These are phyloP conservation scores for Lochmaea capreae DNA, from an alignment of 2,888 invertebrate species.

Conservation along the genomic window DNA sequence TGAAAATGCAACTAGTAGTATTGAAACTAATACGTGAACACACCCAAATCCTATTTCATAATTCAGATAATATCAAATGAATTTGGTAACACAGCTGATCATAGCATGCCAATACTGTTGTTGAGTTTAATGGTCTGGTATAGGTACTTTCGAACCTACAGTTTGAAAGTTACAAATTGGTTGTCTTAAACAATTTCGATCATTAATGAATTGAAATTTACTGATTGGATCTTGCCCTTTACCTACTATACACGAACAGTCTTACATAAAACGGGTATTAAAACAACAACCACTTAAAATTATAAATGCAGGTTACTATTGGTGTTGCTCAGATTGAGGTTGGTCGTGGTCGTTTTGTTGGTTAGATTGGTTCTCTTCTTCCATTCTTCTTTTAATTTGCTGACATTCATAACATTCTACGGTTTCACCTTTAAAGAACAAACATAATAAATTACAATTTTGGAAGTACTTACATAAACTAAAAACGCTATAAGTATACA, in stretches of 20 bases:
- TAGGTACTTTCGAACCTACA: no score
- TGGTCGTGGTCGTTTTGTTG: not conserved
- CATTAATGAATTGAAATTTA: no score
- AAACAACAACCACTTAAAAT: constrained; percentile 1
- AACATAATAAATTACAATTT: not conserved
- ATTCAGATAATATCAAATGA: not conserved
- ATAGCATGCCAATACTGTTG: no score
- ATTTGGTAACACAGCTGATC: no score
- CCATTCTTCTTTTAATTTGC: constrained; percentile 1
- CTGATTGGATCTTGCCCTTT: not conserved
- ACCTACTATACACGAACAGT: not conserved
- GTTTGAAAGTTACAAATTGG: no score
- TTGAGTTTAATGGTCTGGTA: no score
- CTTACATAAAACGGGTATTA: not conserved
- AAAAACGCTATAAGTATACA: no score
- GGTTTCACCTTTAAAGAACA: constrained; percentile 31
- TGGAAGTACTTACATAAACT: no score
- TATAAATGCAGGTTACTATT: not conserved
- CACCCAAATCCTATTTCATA: not conserved
- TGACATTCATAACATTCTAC: constrained; percentile 38
- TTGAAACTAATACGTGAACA: no score
- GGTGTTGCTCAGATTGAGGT: not conserved
- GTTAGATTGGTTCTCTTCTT: not conserved
- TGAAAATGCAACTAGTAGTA: not conserved
- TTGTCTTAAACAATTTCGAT: no score